A percentile compares a stretch with the other conserved stretches of the same genome.
Evolutionary conservation across 2,113 vertebrate genomes (phyloP).

Genomic region (Loxodonta africana): DNA sequence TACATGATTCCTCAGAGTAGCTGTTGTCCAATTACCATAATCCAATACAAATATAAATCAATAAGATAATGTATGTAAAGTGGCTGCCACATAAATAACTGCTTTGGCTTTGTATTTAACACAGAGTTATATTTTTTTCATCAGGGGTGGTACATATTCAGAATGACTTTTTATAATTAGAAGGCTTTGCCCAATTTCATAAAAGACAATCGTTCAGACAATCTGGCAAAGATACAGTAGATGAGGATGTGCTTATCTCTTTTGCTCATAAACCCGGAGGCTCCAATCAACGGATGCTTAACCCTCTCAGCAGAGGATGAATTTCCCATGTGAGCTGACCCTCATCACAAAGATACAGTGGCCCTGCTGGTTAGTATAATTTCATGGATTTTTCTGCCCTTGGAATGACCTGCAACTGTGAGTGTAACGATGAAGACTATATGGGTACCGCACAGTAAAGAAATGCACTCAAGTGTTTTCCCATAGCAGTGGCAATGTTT

Average conservation of each 20-base stretch:
- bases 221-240: not conserved
- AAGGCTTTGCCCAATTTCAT: not conserved
- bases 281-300: not conserved
- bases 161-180: not conserved
- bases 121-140: not conserved
- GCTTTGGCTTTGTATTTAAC: slow-evolving; percentile 6
- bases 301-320: not conserved
- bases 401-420: not conserved
- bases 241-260: not conserved
- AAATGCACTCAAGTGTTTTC: slow-evolving; percentile 2
- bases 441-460: not conserved
- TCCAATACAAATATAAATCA: not conserved
- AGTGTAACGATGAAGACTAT: not conserved
- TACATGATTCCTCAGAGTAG: not conserved
- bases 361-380: not conserved
- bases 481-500: not conserved
- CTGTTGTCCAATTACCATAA: not conserved
- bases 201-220: not conserved
- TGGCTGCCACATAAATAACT: not conserved
- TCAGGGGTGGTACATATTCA: not conserved
- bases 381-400: not conserved
- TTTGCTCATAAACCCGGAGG: not conserved
- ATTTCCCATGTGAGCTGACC: not conserved
- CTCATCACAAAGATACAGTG: not conserved
- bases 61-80: not conserved